A percentile compares a stretch with the other conserved stretches of the same genome.
These are phyloP conservation scores for Micrastur ruficollis DNA, from an alignment of 2,797 vertebrate species.

Conservation along the genomic window DNA sequence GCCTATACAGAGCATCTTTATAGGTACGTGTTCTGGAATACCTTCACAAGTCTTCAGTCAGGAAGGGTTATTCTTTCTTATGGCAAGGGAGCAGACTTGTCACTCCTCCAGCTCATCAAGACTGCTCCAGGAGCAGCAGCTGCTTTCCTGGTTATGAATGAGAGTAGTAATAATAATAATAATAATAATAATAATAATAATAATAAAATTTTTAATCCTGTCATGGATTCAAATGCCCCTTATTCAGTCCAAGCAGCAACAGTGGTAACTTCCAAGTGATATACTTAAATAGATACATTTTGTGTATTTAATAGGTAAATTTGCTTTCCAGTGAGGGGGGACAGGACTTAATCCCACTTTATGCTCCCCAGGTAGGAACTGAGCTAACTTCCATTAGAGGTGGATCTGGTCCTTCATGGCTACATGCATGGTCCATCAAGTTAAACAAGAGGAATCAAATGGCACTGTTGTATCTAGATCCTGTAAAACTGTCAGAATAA, in stretches of 20 bases:
- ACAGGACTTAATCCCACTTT: neutral
- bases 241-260: neutral
- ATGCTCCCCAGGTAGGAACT: neutral
- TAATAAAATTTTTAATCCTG: neutral
- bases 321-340: neutral
- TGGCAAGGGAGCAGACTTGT: too few relatives aligned
- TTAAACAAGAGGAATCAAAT: neutral
- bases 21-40: neutral
- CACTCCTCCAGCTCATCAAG: neutral
- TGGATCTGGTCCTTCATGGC: neutral
- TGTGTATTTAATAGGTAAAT: neutral
- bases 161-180: neutral
- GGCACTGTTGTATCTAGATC: neutral
- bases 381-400: neutral
- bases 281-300: neutral
- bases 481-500: neutral
- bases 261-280: neutral
- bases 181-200: neutral
- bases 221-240: neutral
- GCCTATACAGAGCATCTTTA: neutral
- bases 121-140: neutral
- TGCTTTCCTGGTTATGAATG: too few relatives aligned
- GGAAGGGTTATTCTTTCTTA: neutral
- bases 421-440: neutral
- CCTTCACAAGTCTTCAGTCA: rapidly evolving